phyloP scores from a whole-genome alignment of 2,888 invertebrate genomes.

The Phaonia tiefii region DNA sequence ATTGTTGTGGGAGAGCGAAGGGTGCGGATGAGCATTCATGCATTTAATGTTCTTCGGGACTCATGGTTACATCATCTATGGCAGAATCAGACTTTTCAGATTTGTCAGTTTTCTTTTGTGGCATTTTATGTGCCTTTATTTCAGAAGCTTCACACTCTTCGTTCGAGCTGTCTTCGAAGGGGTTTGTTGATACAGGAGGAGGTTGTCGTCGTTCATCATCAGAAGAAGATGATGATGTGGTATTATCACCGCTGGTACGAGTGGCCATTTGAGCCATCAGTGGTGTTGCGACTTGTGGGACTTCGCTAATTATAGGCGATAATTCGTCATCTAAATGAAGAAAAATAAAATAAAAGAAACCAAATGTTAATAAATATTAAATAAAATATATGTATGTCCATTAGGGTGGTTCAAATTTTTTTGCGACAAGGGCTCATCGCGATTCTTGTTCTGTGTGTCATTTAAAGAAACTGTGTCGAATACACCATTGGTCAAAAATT shows the following conservation, averaged over 20 bases:
- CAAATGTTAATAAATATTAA: too few species aligned
- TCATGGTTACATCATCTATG: conserved; percentile 55
- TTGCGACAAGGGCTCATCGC: too few species aligned
- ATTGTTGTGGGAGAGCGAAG: conserved; percentile 28
- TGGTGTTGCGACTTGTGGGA: conserved; percentile 30
- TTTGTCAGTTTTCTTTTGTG: conserved; percentile 29
- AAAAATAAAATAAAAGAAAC: background rate
- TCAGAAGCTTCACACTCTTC: background rate
- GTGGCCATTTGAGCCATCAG: background rate
- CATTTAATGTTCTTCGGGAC: conserved; percentile 37
- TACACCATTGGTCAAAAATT: too few species aligned
- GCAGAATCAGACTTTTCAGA: conserved; percentile 62
- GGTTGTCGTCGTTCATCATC: conserved; percentile 11
- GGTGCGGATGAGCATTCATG: background rate
- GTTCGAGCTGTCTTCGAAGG: conserved; percentile 5
- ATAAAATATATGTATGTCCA: too few species aligned
- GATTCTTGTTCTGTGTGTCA: too few species aligned
- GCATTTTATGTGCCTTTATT: conserved; percentile 15
- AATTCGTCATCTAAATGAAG: conserved; percentile 47
- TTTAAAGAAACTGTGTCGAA: too few species aligned
- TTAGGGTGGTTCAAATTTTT: too few species aligned
- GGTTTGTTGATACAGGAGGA: background rate
- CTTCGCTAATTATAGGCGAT: background rate
- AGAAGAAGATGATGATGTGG: background rate
- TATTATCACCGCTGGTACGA: background rate